Evolutionary conservation across 2,113 vertebrate species (phyloP).

Genomic region (Barnardius zonarius): DNA sequence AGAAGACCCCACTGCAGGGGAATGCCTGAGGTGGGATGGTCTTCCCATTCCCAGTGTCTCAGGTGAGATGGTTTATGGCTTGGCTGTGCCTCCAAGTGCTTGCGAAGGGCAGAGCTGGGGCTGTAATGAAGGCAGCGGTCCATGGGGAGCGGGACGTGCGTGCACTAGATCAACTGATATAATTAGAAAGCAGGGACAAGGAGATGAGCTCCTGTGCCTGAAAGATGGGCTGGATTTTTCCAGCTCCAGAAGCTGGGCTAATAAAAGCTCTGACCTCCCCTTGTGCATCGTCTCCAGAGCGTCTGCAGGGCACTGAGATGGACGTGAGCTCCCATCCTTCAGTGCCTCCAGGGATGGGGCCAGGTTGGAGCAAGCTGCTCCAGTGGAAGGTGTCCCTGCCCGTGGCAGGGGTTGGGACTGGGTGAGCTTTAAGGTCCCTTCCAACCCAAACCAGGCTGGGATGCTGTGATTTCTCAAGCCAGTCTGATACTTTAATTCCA

Average conservation of each 20-base stretch:
- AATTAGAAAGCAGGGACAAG: conserved; percentile 52
- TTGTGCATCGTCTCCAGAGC: neutral
- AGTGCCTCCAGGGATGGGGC: neutral
- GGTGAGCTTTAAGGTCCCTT: neutral
- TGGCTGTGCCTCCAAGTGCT: neutral
- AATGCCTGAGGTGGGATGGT: rapidly evolving
- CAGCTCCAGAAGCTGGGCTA: conserved; percentile 14
- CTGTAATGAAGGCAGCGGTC: neutral
- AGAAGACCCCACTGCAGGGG: neutral
- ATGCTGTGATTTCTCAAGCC: neutral
- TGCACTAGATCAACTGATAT: conserved; percentile 44
- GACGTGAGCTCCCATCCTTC: neutral
- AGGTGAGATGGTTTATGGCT: neutral
- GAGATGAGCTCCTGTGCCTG: conserved; percentile 21
- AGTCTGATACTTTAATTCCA: neutral
- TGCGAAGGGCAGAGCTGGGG: neutral
- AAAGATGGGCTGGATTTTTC: neutral
- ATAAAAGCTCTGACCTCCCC: conserved; percentile 10
- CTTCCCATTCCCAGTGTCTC: neutral
- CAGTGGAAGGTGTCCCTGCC: neutral
- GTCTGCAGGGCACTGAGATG: neutral
- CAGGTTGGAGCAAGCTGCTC: neutral
- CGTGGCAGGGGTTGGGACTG: rapidly evolving
- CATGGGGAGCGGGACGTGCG: neutral
- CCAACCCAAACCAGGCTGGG: neutral